Percentiles rank a stretch among this genome's conserved stretches.
Conservation (phyloP, 2,113 vertebrate species). For the Rhinolophus sinicus region DNA sequence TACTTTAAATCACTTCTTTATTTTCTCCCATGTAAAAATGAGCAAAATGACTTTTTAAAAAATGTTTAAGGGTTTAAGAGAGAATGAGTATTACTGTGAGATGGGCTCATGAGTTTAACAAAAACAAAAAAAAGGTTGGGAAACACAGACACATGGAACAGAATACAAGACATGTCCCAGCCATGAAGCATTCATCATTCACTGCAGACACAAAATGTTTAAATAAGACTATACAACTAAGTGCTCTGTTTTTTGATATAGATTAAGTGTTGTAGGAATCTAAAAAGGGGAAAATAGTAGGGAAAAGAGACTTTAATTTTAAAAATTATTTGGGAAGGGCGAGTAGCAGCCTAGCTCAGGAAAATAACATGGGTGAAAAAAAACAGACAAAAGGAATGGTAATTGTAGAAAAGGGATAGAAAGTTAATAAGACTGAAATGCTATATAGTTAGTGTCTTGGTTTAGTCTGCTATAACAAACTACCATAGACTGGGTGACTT, state of each 20-base stretch:
- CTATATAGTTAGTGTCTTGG: not conserved
- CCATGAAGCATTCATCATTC: not conserved
- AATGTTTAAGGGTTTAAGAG: not conserved
- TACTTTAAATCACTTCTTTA: conserved; percentile 32
- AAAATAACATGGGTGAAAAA: not conserved
- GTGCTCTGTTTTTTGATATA: not conserved
- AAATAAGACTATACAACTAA: not conserved
- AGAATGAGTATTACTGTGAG: not conserved
- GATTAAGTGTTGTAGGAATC: not conserved
- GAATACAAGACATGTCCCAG: not conserved
- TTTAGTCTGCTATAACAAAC: not conserved
- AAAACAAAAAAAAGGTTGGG: not conserved
- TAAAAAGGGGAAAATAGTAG: not conserved
- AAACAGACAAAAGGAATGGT: not conserved
- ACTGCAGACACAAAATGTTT: not conserved
- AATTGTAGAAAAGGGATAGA: not conserved
- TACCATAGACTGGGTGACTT: not conserved
- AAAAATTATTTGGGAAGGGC: not conserved
- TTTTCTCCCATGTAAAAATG: not conserved
- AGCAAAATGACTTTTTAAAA: not conserved
- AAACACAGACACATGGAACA: not conserved
- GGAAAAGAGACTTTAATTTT: not conserved
- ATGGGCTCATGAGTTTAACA: not conserved
- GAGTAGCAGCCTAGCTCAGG: not conserved
- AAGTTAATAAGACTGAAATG: not conserved